Conservation (phyloP, 2,888 invertebrate genomes). For the Pseudoips prasinana region DNA sequence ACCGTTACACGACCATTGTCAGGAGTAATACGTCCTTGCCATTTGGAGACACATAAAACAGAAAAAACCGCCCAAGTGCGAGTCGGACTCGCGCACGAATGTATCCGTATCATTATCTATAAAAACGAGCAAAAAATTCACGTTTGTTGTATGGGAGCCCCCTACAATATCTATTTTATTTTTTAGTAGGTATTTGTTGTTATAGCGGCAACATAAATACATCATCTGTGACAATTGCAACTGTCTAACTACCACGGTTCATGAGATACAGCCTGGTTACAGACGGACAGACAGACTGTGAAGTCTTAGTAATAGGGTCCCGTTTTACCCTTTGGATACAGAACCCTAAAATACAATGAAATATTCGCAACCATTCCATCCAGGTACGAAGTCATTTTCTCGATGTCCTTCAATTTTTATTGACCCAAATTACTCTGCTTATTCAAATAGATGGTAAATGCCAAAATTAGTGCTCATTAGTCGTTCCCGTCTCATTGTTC, state of each 20-base stretch:
- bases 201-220: no score
- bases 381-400: slow-evolving; percentile 19
- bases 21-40: slow-evolving; percentile 22
- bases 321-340: no score
- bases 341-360: no score
- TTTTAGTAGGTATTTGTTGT: no score
- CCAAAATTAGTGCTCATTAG: slow-evolving; percentile 28
- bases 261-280: no score
- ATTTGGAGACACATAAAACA: slow-evolving; percentile 17
- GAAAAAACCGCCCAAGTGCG: slow-evolving; percentile 18
- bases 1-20: slow-evolving; percentile 35
- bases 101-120: no score
- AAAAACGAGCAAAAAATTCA: slow-evolving; percentile 21
- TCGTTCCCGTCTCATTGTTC: slow-evolving; percentile 22
- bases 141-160: slow-evolving; percentile 8
- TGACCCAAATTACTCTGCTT: slow-evolving; percentile 37
- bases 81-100: no score
- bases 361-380: slow-evolving; percentile 27
- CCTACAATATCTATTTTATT: no score
- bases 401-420: slow-evolving; percentile 30
- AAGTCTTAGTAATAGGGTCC: no score
- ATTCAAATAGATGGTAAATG: slow-evolving; percentile 33
- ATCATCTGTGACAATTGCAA: no score
- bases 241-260: no score
- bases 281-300: no score